Conservation (phyloP, 2,113 vertebrate genomes). For the Antennarius striatus region DNA sequence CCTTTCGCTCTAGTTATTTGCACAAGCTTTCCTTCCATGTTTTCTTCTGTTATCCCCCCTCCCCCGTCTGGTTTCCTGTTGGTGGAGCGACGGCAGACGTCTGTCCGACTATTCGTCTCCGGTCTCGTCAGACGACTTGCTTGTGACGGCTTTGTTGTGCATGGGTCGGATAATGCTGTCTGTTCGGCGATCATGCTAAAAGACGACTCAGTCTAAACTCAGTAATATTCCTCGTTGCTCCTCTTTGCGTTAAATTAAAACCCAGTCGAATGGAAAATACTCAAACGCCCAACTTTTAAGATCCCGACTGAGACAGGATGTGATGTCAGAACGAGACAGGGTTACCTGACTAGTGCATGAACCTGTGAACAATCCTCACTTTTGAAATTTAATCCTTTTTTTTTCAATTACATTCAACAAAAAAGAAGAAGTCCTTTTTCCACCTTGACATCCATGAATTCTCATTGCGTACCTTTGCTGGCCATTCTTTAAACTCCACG, state of each 20-base stretch:
- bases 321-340: conserved; percentile 2
- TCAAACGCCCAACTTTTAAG: conserved; percentile 1
- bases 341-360: conserved; percentile 2
- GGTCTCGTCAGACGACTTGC: too few species aligned
- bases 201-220: conserved; percentile 4
- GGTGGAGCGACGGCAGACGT: too few species aligned
- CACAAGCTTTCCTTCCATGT: background rate
- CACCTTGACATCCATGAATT: too few species aligned
- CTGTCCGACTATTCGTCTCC: too few species aligned
- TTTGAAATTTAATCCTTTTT: background rate
- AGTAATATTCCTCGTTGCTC: background rate
- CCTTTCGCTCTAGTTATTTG: conserved; percentile 27
- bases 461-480: too few species aligned
- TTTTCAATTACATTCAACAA: too few species aligned
- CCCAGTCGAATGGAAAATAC: conserved; percentile 31
- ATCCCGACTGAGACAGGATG: background rate
- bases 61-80: too few species aligned
- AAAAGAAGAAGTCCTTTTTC: too few species aligned
- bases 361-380: background rate
- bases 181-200: conserved; percentile 12
- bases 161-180: background rate
- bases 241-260: conserved; percentile 38
- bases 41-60: background rate
- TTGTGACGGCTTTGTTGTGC: too few species aligned
- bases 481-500: too few species aligned